A percentile compares a stretch with the other conserved stretches of the same genome.
Conservation (phyloP, 1,140 invertebrate species). For the Samia ricini region DNA sequence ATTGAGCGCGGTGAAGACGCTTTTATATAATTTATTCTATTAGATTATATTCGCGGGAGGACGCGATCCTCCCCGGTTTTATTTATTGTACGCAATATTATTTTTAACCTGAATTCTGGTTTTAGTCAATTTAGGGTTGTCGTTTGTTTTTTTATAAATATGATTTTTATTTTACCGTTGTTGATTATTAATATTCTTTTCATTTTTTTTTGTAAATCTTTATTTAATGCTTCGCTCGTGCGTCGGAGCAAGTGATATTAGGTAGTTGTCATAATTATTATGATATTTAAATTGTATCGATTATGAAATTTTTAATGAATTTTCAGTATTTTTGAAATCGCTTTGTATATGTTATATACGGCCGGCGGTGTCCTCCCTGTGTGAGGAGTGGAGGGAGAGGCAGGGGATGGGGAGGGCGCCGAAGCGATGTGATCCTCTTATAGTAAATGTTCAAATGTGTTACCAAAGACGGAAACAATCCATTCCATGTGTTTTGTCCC, state of each 20-base stretch:
- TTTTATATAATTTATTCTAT: slow-evolving; percentile 28
- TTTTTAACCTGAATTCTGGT: slow-evolving; percentile 49
- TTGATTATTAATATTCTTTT: too few relatives aligned
- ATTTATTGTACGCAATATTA: too few relatives aligned
- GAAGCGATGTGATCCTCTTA: neutral
- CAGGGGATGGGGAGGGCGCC: neutral
- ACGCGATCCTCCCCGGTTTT: neutral
- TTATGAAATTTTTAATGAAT: slow-evolving; percentile 20
- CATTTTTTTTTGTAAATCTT: slow-evolving; percentile 71
- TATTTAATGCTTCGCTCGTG: slow-evolving; percentile 61
- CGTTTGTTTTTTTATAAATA: slow-evolving; percentile 52
- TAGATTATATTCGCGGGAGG: neutral
- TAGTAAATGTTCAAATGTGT: slow-evolving; percentile 53
- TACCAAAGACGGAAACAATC: slow-evolving; percentile 68
- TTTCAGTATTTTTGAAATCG: slow-evolving; percentile 10
- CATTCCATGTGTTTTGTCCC: slow-evolving; percentile 40
- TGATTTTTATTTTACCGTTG: slow-evolving; percentile 66
- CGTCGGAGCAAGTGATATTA: slow-evolving; percentile 68
- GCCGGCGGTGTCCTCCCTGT: too few relatives aligned
- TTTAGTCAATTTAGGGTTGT: slow-evolving; percentile 59
- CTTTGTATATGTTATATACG: neutral
- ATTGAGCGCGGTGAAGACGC: slow-evolving; percentile 31
- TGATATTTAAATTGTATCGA: slow-evolving; percentile 33
- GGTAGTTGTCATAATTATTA: slow-evolving; percentile 50
- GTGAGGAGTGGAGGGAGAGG: too few relatives aligned